phyloP scores from a whole-genome alignment of 2,113 vertebrate genomes.

The Oncorhynchus kisutch region DNA sequence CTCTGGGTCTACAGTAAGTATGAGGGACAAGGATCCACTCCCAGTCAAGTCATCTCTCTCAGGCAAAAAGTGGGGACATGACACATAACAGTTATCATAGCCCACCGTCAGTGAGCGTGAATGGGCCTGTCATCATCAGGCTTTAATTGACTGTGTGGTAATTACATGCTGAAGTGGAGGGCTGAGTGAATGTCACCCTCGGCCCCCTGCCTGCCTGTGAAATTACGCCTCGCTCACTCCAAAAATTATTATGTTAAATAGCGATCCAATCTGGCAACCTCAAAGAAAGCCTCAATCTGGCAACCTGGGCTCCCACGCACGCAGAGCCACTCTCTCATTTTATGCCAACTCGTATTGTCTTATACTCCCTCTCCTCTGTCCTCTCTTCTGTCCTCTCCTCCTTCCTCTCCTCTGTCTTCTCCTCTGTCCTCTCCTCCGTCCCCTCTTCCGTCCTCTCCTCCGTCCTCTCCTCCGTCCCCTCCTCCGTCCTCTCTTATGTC shows the following conservation, averaged over 20 bases:
- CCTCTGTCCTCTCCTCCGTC: too few relatives aligned
- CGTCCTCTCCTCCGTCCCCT: too few relatives aligned
- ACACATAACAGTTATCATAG: conserved; percentile 12
- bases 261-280: conserved; percentile 48
- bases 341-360: conserved; percentile 9
- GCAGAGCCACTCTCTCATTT: background rate
- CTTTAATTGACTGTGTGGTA: conserved; percentile 70
- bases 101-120: conserved; percentile 17
- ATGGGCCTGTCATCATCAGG: conserved; percentile 56
- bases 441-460: too few relatives aligned
- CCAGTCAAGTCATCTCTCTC: conserved; percentile 16
- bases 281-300: conserved; percentile 43
- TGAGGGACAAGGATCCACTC: conserved; percentile 25
- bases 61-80: conserved; percentile 5
- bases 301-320: conserved; percentile 61
- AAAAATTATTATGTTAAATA: conserved; percentile 68
- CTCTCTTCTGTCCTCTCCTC: too few relatives aligned
- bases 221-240: conserved; percentile 54
- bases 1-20: conserved; percentile 11
- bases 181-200: conserved; percentile 59
- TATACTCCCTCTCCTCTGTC: background rate
- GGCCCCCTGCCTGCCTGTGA: conserved; percentile 41
- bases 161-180: conserved; percentile 63
- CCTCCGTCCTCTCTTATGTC: too few relatives aligned
- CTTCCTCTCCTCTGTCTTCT: too few relatives aligned